phyloP scores from a whole-genome alignment of 2,113 vertebrate genomes.

The Lepus europaeus region DNA sequence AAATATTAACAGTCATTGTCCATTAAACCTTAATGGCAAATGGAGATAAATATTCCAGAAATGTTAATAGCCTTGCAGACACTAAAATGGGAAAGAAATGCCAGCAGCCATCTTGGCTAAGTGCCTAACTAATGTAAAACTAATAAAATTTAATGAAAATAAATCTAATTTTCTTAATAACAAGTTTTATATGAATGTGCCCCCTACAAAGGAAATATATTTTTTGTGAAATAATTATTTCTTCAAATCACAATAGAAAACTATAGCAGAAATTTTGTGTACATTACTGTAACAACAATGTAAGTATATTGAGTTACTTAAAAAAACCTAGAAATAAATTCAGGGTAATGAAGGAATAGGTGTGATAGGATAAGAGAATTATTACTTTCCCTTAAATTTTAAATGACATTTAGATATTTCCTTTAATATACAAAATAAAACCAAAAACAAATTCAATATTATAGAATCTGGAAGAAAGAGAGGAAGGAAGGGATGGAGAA shows the following conservation, averaged over 20 bases:
- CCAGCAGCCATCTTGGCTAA: neutral
- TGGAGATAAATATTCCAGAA: neutral
- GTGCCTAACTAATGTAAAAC: neutral
- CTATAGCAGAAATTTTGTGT: neutral
- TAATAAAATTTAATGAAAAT: constrained; percentile 38
- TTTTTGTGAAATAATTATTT: constrained; percentile 23
- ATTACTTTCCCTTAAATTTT: constrained; percentile 34
- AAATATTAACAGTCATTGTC: neutral
- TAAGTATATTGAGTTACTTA: neutral
- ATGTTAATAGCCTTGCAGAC: neutral
- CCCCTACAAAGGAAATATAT: neutral
- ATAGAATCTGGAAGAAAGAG: neutral
- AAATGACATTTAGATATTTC: neutral
- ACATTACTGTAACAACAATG: neutral
- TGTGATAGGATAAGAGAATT: neutral
- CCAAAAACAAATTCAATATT: neutral
- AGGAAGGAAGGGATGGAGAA: neutral
- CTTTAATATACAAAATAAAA: neutral
- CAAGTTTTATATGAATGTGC: neutral
- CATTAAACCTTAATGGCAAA: neutral
- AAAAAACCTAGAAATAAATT: neutral
- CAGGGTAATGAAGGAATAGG: neutral
- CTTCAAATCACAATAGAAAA: neutral
- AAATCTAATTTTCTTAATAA: neutral
- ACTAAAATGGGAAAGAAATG: neutral